phyloP scores from a whole-genome alignment of 1,140 invertebrate species.

The Drosophila erecta region DNA sequence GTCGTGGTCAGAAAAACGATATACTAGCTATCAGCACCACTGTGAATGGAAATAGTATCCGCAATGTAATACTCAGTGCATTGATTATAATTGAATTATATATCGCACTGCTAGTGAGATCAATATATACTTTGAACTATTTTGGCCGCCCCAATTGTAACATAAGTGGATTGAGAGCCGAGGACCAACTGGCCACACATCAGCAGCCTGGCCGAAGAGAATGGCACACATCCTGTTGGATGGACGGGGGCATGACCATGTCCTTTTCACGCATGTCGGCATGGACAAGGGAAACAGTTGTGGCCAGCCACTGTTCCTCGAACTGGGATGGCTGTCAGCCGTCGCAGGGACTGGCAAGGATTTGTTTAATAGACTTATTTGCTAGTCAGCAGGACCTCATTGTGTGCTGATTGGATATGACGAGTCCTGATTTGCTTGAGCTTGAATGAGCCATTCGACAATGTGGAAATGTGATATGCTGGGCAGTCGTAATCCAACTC shows the following conservation, averaged over 20 bases:
- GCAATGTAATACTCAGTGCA: too few relatives aligned
- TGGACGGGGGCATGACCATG: conserved; percentile 10
- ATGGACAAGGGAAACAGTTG: conserved; percentile 30
- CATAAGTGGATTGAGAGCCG: conserved; percentile 4
- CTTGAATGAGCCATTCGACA: conserved; percentile 8
- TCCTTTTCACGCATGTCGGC: conserved; percentile 37
- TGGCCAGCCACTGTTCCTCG: conserved; percentile 9
- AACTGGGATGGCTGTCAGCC: conserved; percentile 2
- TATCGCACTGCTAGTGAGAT: too few relatives aligned
- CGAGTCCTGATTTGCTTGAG: conserved; percentile 49
- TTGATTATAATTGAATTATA: too few relatives aligned
- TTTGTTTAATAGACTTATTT: conserved; percentile 64
- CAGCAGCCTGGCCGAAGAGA: conserved; percentile 27
- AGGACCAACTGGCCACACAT: conserved; percentile 16
- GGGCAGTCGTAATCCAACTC: conserved; percentile 20
- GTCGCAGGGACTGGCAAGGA: conserved; percentile 8
- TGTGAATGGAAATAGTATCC: too few relatives aligned
- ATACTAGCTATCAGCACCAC: too few relatives aligned
- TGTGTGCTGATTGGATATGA: conserved; percentile 68
- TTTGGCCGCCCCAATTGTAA: neutral
- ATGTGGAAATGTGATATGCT: conserved; percentile 9
- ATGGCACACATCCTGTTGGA: conserved; percentile 24
- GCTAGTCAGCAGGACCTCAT: conserved; percentile 35
- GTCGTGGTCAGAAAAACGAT: neutral
- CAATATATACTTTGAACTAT: neutral